phyloP scores from a whole-genome alignment of 2,113 vertebrate species.

The Mugil cephalus region DNA sequence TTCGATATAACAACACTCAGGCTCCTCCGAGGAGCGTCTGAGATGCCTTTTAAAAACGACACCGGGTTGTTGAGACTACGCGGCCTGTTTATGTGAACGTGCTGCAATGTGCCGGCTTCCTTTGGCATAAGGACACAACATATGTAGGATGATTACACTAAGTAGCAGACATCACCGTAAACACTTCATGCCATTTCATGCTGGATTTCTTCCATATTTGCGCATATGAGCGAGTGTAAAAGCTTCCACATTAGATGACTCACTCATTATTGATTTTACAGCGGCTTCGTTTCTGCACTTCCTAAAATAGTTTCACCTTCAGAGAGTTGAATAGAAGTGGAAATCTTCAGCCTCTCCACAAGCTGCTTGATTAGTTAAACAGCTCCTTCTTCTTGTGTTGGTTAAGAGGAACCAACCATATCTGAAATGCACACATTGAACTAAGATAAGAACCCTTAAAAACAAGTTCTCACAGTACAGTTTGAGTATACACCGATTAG shows the following conservation, averaged over 20 bases:
- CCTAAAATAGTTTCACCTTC: slow-evolving; percentile 44
- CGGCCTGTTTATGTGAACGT: not conserved
- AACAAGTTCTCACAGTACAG: no score
- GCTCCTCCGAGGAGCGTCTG: not conserved
- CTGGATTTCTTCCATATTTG: slow-evolving; percentile 4
- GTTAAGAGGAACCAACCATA: no score
- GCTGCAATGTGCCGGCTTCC: not conserved
- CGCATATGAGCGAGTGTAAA: not conserved
- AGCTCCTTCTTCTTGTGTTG: no score
- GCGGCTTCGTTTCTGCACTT: slow-evolving; percentile 37
- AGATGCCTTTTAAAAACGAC: slow-evolving; percentile 10
- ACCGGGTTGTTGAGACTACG: not conserved
- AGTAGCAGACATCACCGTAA: not conserved
- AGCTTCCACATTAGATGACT: not conserved
- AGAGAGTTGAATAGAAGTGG: no score
- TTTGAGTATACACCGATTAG: no score
- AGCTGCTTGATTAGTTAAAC: not conserved
- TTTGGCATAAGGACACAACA: not conserved
- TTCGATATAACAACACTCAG: not conserved
- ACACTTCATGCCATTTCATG: not conserved
- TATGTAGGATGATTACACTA: not conserved
- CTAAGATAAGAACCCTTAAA: no score
- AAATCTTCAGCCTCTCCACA: not conserved
- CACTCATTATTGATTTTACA: slow-evolving; percentile 39
- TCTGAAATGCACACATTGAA: no score